Evolutionary conservation across 2,888 invertebrate species (phyloP).

Genomic region (Noctua fimbriata): DNA sequence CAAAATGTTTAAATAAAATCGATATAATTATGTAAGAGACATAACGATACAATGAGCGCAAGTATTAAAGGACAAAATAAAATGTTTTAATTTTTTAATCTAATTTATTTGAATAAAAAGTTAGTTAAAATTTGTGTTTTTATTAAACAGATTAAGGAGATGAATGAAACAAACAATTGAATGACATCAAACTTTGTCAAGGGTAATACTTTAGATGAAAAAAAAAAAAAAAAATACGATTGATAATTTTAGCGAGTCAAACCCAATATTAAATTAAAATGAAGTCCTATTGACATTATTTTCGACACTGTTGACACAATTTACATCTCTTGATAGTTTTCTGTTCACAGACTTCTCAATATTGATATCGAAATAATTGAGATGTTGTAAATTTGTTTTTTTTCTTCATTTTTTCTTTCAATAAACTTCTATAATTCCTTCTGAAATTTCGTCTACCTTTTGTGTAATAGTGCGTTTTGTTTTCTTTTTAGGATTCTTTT

Average conservation of each 20-base stretch:
- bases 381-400: neutral
- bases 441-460: conserved; percentile 29
- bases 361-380: neutral
- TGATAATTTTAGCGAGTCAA: neutral
- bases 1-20: neutral
- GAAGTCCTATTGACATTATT: neutral
- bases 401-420: conserved; percentile 20
- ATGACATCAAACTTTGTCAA: neutral
- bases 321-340: neutral
- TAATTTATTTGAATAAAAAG: neutral
- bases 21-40: neutral
- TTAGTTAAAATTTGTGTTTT: neutral
- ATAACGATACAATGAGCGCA: neutral
- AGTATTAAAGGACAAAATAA: neutral
- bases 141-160: neutral
- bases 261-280: neutral
- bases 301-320: neutral
- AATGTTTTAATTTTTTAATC: neutral
- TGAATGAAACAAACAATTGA: too few species aligned
- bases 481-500: neutral
- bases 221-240: too few species aligned
- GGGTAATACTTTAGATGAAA: neutral
- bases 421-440: conserved; percentile 40
- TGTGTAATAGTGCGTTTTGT: neutral
- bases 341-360: neutral